Evolutionary conservation across 2,888 invertebrate genomes (phyloP).

Genomic region (Julus scandinavius): DNA sequence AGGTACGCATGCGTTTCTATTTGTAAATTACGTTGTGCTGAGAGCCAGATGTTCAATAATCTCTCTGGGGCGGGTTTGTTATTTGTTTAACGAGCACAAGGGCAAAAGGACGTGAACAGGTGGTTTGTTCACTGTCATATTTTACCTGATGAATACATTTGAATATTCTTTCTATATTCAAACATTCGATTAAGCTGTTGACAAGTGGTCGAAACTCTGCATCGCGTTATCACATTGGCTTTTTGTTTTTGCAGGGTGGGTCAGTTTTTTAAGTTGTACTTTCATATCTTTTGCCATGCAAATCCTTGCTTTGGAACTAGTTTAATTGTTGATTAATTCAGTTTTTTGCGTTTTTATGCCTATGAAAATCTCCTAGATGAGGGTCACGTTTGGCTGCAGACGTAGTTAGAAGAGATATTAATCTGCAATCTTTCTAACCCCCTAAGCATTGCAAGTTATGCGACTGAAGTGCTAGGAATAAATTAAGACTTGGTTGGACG

Average conservation of each 20-base stretch:
- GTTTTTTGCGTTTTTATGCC: too few relatives aligned
- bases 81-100: constrained; percentile 10
- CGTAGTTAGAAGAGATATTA: too few relatives aligned
- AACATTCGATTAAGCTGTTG: neutral
- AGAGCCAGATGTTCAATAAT: constrained; percentile 9
- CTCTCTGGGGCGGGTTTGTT: constrained; percentile 17
- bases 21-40: neutral
- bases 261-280: neutral
- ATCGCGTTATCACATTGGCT: neutral
- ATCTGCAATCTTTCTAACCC: too few relatives aligned
- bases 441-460: too few relatives aligned
- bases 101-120: constrained; percentile 33
- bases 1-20: neutral
- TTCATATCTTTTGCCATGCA: neutral
- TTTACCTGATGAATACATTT: constrained; percentile 9
- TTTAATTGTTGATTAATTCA: neutral
- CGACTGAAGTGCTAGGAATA: too few relatives aligned
- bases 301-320: neutral
- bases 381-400: too few relatives aligned
- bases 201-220: neutral
- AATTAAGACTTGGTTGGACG: too few relatives aligned
- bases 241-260: neutral
- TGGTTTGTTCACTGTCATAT: neutral
- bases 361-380: too few relatives aligned
- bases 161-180: neutral